These are phyloP conservation scores for Nothura maculosa DNA, from an alignment of 2,797 vertebrate genomes.

Conservation along the genomic window DNA sequence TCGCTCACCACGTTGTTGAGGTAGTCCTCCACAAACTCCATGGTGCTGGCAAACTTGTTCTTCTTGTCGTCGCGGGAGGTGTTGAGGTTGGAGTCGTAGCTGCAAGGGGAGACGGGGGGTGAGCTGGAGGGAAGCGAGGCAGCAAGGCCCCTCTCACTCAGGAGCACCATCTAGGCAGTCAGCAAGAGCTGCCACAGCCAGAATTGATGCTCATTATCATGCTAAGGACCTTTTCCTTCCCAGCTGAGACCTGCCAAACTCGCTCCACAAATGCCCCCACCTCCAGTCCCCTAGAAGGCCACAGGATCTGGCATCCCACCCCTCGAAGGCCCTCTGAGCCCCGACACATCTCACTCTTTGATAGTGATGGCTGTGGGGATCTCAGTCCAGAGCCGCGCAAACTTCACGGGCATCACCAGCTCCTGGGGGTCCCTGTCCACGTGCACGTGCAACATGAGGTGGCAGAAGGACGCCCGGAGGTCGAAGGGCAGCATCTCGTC, in stretches of 20 bases:
- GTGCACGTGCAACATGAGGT: conserved; percentile 96
- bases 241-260: neutral
- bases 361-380: conserved; percentile 96
- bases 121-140: neutral
- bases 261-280: neutral
- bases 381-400: conserved; percentile 96
- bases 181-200: neutral
- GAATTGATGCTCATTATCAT: neutral
- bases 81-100: conserved; percentile 97
- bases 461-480: conserved; percentile 96
- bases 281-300: neutral
- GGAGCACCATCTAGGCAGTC: neutral
- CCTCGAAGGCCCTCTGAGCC: neutral
- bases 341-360: conserved; percentile 88
- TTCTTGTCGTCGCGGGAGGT: conserved; percentile 96
- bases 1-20: conserved; percentile 96
- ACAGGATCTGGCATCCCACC: neutral
- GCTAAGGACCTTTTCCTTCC: neutral
- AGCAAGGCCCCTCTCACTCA: rapidly evolving
- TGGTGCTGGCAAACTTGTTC: conserved; percentile 96
- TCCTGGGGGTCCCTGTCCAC: conserved; percentile 98
- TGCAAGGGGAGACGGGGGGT: conserved; percentile 49
- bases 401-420: conserved; percentile 95
- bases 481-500: conserved; percentile 96
- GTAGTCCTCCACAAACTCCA: conserved; percentile 98